Evolutionary conservation across 2,888 invertebrate species (phyloP).

Genomic region (Heliconius aoede): DNA sequence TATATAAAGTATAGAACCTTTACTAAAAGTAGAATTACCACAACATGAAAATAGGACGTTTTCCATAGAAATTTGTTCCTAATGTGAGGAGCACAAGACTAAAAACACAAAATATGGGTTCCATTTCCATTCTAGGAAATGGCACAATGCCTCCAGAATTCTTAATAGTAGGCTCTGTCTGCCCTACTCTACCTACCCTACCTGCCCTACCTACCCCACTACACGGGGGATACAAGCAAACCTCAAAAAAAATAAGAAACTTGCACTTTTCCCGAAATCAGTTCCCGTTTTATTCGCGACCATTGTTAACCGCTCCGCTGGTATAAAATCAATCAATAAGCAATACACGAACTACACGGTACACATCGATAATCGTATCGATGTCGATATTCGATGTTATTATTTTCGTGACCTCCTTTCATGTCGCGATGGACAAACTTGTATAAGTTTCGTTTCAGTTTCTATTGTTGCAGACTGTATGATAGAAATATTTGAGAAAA

Average conservation of each 20-base stretch:
- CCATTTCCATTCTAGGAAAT: no score
- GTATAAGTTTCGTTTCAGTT: slow-evolving; percentile 9
- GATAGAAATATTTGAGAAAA: slow-evolving; percentile 17
- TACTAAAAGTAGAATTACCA: neutral
- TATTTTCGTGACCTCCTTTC: slow-evolving; percentile 5
- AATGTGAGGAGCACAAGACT: no score
- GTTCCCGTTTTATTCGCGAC: no score
- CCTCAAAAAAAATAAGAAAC: no score
- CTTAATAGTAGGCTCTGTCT: no score
- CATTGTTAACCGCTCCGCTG: neutral
- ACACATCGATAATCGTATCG: neutral
- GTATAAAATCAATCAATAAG: neutral
- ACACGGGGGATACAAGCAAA: no score
- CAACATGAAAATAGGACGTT: neutral
- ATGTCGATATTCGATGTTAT: neutral
- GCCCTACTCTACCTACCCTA: no score
- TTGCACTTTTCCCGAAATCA: neutral
- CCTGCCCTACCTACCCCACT: no score
- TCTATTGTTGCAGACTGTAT: slow-evolving; percentile 2
- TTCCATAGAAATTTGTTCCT: neutral
- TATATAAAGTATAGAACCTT: neutral
- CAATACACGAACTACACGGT: neutral
- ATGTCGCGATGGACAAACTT: neutral
- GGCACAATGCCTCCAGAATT: no score
- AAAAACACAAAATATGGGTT: no score